Evolutionary conservation across 2,113 vertebrate genomes (phyloP).

Genomic region (Herpetotheres cachinnans): DNA sequence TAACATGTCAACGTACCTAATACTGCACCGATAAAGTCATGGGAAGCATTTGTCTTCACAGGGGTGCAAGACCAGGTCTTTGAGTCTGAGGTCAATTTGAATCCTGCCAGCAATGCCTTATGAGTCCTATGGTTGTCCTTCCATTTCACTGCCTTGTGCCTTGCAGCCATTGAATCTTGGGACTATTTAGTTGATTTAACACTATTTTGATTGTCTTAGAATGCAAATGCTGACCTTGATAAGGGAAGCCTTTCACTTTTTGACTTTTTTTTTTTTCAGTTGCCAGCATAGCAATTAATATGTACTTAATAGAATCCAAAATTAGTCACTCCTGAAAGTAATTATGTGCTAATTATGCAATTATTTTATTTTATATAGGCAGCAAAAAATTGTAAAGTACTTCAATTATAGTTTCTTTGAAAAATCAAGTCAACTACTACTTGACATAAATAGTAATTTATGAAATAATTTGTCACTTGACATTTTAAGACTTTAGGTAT

Average conservation of each 20-base stretch:
- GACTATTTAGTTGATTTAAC: not conserved
- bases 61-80: not conserved
- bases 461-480: conserved; percentile 67
- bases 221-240: conserved; percentile 43
- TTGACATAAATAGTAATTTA: conserved; percentile 64
- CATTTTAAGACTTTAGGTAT: conserved; percentile 25
- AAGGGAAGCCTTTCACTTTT: not conserved
- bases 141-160: not conserved
- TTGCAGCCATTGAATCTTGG: not conserved
- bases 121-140: not conserved
- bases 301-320: conserved; percentile 39
- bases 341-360: conserved; percentile 69
- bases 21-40: not conserved
- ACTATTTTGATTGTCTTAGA: not conserved
- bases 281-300: conserved; percentile 26
- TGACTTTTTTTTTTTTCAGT: not conserved
- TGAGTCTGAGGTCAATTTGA: not conserved
- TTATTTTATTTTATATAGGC: conserved; percentile 72
- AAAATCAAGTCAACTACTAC: conserved; percentile 67
- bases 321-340: conserved; percentile 56
- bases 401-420: conserved; percentile 52
- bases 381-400: conserved; percentile 4
- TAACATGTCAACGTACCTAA: not conserved
- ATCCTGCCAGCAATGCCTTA: not conserved
- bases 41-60: not conserved